Evolutionary conservation across 2,888 invertebrate genomes (phyloP), one percentile per base, ranked within the genome.

Genomic region (Macropis europaea): DNA sequence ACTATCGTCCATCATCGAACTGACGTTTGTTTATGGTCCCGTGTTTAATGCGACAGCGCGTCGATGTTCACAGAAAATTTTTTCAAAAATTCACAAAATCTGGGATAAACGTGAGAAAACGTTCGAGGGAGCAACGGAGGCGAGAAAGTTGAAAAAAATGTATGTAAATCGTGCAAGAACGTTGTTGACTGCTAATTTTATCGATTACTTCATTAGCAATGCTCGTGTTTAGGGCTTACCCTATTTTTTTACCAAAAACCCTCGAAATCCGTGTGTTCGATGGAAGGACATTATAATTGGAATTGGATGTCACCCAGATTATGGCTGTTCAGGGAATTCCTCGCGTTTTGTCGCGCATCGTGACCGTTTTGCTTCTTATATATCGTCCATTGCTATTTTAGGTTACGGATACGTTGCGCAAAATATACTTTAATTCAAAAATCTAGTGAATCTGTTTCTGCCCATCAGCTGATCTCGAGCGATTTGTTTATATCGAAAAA

Each of bases 201-300:
- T 71, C 17, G 69, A 70, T 71, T 61, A 56, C 30, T 60, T 36
- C 19, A 56, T 43, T 30, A 5, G 22, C 22, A 30, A 26, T 40
- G 26, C 19, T 40, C 38, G 50, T 30, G 17, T 34, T 59, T 17
- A 28, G 13, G n/a, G 26, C 42, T 60, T 57, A 52, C 38, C 50
- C 52, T 48, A 36, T 17, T n/a, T 17, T 43, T 48, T 53, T 48
- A 36, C 36, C 47, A 71, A 43, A 50, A 43, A 45, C 38, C 15
- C 32, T 24, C 19, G 28, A 54, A 59, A 69, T 42, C 42, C 32
- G 9, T 40, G 40, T 54, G 70, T 43, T 60, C n/a, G 32, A 19
- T 32, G 53, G 7, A 22, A 22, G 5, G 36, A 28, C 43, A 70
- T 72, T 72, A 72, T 72, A 71, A 59, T 72, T 72, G 63, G 72